Evolutionary conservation across 2,797 vertebrate species (phyloP).

Genomic region (Coendou prehensilis): DNA sequence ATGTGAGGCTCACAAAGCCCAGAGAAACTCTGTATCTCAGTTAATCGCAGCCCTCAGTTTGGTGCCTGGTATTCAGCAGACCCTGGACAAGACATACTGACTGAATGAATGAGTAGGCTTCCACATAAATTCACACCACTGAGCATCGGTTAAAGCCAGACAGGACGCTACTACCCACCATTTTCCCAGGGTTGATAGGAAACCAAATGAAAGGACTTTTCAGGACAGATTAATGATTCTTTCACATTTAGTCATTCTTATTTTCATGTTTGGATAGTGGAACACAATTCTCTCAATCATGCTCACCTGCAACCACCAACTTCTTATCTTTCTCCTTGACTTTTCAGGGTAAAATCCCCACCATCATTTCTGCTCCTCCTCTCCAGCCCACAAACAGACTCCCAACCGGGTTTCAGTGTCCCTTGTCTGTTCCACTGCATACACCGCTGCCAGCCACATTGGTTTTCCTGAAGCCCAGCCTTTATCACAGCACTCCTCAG

Average conservation of each 20-base stretch:
- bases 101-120: background rate
- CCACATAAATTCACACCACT: background rate
- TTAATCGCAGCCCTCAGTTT: background rate
- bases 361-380: background rate
- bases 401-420: fast-evolving
- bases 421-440: background rate
- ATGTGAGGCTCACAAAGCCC: background rate
- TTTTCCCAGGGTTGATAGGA: background rate
- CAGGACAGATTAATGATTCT: background rate
- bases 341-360: background rate
- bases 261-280: background rate
- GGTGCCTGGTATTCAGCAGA: no score
- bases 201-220: background rate
- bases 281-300: background rate
- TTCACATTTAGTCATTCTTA: background rate
- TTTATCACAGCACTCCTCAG: background rate
- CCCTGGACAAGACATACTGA: background rate
- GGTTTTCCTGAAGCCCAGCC: background rate
- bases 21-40: background rate
- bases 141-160: background rate
- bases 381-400: background rate
- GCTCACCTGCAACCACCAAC: background rate
- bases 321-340: background rate
- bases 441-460: fast-evolving
- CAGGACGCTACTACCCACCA: background rate